These are phyloP conservation scores for Nyctereutes procyonoides DNA, from an alignment of 2,113 vertebrate genomes.

Conservation along the genomic window DNA sequence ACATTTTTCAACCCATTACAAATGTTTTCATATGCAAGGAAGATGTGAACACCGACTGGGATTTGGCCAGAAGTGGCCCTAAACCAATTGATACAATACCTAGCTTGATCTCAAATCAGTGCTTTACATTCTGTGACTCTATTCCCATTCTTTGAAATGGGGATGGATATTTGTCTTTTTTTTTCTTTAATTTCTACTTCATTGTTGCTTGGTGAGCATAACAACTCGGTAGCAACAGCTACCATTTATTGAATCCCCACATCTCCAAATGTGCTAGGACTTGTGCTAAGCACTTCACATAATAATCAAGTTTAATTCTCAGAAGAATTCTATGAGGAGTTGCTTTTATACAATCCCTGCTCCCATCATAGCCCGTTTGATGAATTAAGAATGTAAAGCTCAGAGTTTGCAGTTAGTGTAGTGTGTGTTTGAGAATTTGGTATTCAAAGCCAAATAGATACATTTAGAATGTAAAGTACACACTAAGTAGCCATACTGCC, in stretches of 20 bases:
- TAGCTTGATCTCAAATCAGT: not conserved
- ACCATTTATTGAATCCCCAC: not conserved
- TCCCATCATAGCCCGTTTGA: not conserved
- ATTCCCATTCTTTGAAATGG: not conserved
- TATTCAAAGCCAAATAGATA: not conserved
- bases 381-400: not conserved
- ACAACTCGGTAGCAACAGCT: not conserved
- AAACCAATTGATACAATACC: not conserved
- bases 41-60: not conserved
- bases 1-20: not conserved
- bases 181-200: not conserved
- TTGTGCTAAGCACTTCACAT: not conserved
- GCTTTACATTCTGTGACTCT: not conserved
- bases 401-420: not conserved
- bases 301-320: not conserved
- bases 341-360: not conserved
- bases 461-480: not conserved
- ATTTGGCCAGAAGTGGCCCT: not conserved
- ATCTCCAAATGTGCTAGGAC: not conserved
- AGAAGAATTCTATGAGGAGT: not conserved
- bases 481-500: not conserved
- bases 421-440: not conserved
- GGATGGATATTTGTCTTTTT: not conserved
- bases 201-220: not conserved
- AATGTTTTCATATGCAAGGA: not conserved